Evolutionary conservation across 2,113 vertebrate species (phyloP), one percentile per base, ranked within the genome.

Genomic region (Rhinopomastus cyanomelas): DNA sequence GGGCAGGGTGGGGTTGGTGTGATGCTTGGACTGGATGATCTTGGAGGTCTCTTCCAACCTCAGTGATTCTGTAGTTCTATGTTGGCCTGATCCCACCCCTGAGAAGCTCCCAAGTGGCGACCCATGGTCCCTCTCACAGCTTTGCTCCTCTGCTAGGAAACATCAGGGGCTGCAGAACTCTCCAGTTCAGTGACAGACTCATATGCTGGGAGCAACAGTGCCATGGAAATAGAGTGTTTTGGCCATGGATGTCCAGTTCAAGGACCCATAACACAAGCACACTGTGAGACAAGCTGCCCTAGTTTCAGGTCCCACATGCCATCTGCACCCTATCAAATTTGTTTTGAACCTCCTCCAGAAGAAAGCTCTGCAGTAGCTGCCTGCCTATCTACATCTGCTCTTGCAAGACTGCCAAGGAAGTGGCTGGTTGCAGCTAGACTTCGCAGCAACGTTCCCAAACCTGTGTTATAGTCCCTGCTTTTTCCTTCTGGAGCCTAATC

Each of bases 121-220:
- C 3, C 55, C 0, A 1, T 7, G 56, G 25, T 46, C 49, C 34
- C 25, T 61, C 26, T 29, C 30, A 16, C 39, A 39, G 57, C 48
- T 46, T 27, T 42, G 16, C 27, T 30, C 17, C 55, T 55, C 29
- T 5, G 18, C 71, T 14, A 14, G 15, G 18, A 27, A 32, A 12
- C 52, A 16, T 32, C 10, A 7, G 52, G 37, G 48, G 16, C 22
- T 4, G 19, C 10, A 46, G 8, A 39, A 16, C 52, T 64, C 23
- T 34, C 52, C n/a, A 27, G 3, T 9, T 16, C 57, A 32, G 2
- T 11, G n/a, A 15, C 2, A 39, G 3, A 27, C 14, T 37, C 36
- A 5, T 6, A 15, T 0, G 0, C 34, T 8, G 42, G 16, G 48
- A 14, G 37, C 3, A 17, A 29, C 3, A 2, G 57, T 1, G 0